Conservation (phyloP, 2,888 invertebrate species). For the Campaea margaritaria region DNA sequence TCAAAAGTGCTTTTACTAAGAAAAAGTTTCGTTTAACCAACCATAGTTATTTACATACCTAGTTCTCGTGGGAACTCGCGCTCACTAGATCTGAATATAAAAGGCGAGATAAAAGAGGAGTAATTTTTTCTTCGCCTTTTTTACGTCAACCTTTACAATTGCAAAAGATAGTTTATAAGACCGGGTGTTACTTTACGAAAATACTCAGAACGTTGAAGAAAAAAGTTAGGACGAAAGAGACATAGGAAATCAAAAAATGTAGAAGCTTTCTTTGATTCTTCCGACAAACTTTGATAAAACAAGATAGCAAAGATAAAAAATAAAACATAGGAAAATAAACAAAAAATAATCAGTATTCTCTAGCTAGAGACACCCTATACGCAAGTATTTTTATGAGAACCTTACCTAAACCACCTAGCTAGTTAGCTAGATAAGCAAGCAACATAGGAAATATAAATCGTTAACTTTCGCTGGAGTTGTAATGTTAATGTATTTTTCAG, state of each 20-base stretch:
- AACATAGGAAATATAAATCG: not conserved
- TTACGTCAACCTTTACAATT: conserved; percentile 9
- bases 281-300: no score
- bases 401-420: not conserved
- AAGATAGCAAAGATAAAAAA: no score
- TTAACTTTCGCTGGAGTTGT: conserved; percentile 11
- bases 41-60: conserved; percentile 24
- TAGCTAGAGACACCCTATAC: no score
- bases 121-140: conserved; percentile 27
- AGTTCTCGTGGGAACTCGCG: conserved; percentile 24
- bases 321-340: no score
- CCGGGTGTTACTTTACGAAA: no score
- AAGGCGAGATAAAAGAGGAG: conserved; percentile 30
- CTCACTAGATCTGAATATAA: conserved; percentile 30
- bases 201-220: no score
- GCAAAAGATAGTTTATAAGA: no score
- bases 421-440: no score
- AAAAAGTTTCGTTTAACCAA: conserved; percentile 28
- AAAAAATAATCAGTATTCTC: no score
- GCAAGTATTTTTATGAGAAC: conserved; percentile 17
- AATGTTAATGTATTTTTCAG: conserved; percentile 7
- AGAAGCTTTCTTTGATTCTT: no score
- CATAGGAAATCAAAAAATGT: no score
- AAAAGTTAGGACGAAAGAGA: no score
- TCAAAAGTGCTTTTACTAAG: conserved; percentile 28